Base-by-base conservation (phyloP, 2,888 invertebrate species). In the Hemithea aestivaria region DNA sequence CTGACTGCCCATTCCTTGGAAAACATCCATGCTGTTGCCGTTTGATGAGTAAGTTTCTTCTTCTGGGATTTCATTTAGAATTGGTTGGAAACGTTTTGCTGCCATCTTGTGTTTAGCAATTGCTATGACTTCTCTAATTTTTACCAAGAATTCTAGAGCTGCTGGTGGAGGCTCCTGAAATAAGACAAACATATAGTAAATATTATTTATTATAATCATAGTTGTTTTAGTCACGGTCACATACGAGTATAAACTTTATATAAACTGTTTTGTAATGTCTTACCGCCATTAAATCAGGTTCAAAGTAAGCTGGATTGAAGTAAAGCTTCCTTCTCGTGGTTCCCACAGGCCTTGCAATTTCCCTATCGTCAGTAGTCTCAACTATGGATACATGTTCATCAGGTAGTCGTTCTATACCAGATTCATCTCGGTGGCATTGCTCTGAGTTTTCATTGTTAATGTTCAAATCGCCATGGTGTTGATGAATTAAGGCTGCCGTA, bases 261-360 rank as follows among this genome's bases (percentile, higher is more conserved):
- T 11, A 20, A 4, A 11, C 16, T 16, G 16, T 16, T 16, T 16
- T 16, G 2, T 16, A n/a, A n/a, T n/a, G 10, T 61, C 90, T 89
- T 85, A 95, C 95, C 84, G 93, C 87, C 69, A 97, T 88, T 28
- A 96, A 73, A 53, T 96, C 94, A 12, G 94, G 94, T 69, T 97
- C 96, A 63, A 97, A 96, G 69, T 96, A 97, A 5, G 96, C 96
- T 0, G 96, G 96, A 72, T 96, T 96, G 63, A 96, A 96, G 67
- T 95, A 96, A 1, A 96, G 84, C 64, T 96, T 95, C 51, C 93
- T 89, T 35, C 95, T 87, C 0, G 92, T 91, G 12, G 91, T 91
- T 7, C 93, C 94, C 45, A 91, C 90, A 7, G 91, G 90, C 55
- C 90, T 84, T 6, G 92, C 83, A 51, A 93, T 93, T 51, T 91